Conservation (phyloP, 2,113 vertebrate species). For the Nothocercus nigrocapillus region DNA sequence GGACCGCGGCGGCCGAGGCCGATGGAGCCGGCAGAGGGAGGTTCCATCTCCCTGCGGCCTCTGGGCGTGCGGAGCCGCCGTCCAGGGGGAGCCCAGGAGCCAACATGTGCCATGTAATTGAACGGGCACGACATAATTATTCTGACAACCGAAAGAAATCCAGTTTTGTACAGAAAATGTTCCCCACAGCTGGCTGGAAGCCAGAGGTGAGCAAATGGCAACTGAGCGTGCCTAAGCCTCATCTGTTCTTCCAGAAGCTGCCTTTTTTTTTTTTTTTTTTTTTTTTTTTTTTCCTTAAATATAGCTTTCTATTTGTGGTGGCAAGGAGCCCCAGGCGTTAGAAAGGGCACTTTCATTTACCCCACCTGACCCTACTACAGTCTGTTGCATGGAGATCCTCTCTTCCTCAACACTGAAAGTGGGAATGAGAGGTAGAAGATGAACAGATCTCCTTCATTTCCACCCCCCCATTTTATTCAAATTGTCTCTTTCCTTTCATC, state of each 20-base stretch:
- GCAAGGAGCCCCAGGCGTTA: not conserved
- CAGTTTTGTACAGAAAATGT: not conserved
- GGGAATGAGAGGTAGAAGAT: not conserved
- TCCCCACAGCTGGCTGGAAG: constrained; percentile 20
- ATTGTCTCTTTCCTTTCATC: not conserved
- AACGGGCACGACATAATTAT: constrained; percentile 27
- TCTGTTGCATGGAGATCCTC: not conserved
- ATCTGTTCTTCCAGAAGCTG: constrained; percentile 47
- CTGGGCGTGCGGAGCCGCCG: not conserved
- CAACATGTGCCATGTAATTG: not conserved
- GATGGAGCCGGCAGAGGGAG: constrained; percentile 1
- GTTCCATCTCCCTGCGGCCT: not conserved
- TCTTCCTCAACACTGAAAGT: not conserved
- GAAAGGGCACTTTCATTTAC: not conserved
- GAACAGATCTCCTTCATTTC: not conserved
- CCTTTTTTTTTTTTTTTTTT: not conserved
- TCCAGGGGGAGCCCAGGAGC: not conserved
- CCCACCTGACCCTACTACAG: not conserved
- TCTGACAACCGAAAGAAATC: constrained; percentile 56
- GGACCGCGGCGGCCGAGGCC: accelerated
- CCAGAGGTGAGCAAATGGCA: constrained; percentile 43
- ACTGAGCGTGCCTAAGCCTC: constrained; percentile 9
- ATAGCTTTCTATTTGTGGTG: not conserved
- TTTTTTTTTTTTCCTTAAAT: not conserved
- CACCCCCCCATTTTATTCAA: not conserved